These are phyloP conservation scores for Drosophila sechellia DNA, from an alignment of 1,140 invertebrate species.

Conservation along the genomic window DNA sequence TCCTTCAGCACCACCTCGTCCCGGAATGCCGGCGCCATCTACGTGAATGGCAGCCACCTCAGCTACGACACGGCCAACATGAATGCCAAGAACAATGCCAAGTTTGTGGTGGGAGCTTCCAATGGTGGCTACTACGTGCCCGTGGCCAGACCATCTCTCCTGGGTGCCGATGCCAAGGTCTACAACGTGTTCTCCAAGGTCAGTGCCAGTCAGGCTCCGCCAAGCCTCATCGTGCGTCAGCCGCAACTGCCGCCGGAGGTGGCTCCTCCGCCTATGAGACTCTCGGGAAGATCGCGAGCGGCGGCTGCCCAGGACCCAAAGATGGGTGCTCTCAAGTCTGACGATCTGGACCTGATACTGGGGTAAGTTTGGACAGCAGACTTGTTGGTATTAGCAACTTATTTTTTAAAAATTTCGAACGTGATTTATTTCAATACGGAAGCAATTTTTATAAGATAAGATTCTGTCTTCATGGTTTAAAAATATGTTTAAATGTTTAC, in stretches of 20 bases:
- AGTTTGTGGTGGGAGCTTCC: constrained; percentile 36
- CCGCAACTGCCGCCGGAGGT: constrained; percentile 42
- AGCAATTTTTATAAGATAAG: no score
- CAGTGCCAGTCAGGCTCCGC: constrained; percentile 51
- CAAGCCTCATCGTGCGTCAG: constrained; percentile 67
- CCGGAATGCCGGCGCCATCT: constrained; percentile 66
- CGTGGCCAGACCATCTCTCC: constrained; percentile 51
- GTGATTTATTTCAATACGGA: no score
- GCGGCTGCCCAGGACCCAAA: constrained; percentile 11
- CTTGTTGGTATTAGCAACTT: not conserved
- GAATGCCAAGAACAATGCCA: constrained; percentile 70
- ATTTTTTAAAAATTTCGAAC: no score
- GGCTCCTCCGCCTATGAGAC: constrained; percentile 27
- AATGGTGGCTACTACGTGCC: constrained; percentile 73
- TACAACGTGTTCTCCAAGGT: constrained; percentile 83
- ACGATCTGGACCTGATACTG: constrained; percentile 87
- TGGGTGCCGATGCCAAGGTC: constrained; percentile 69
- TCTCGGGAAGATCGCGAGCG: constrained; percentile 56
- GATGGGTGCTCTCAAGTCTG: constrained; percentile 79
- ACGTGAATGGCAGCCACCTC: constrained; percentile 71
- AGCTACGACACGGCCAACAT: constrained; percentile 68
- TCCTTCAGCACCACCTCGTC: constrained; percentile 71
- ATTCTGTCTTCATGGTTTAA: no score
- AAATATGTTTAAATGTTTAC: no score
- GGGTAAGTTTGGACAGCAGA: constrained; percentile 84